A percentile compares a stretch with the other conserved stretches of the same genome.
phyloP scores from a whole-genome alignment of 2,797 vertebrate genomes.

The Crypturellus tataupa region DNA sequence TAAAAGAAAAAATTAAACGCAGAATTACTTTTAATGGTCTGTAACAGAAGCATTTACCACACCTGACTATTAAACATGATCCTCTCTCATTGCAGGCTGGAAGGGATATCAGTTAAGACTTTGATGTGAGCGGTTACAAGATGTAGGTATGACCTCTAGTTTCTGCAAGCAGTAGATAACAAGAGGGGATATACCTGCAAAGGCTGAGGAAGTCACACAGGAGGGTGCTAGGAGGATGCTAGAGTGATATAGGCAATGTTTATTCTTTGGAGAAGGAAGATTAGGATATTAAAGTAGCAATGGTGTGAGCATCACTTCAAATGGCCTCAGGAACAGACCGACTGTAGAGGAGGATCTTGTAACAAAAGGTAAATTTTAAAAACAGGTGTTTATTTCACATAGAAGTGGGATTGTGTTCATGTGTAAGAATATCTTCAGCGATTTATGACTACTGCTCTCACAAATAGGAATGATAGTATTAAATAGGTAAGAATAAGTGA shows the following conservation, averaged over 20 bases:
- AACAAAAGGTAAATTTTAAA: background rate
- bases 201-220: background rate
- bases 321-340: background rate
- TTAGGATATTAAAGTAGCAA: background rate
- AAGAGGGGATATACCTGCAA: rapidly evolving
- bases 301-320: background rate
- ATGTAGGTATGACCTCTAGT: no score
- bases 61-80: rapidly evolving
- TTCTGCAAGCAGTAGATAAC: background rate
- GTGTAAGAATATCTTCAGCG: background rate
- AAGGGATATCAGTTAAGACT: no score
- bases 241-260: background rate
- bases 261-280: background rate
- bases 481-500: background rate
- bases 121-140: background rate
- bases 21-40: background rate
- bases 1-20: background rate
- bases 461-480: background rate
- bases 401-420: background rate
- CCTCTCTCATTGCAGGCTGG: background rate
- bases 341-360: background rate
- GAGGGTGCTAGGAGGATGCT: background rate
- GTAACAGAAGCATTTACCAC: background rate
- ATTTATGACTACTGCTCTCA: background rate
- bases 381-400: background rate